Percentiles rank a stretch among this genome's conserved stretches.
These are phyloP conservation scores for Clytia hemisphaerica DNA, from an alignment of 30 jellyfish, hydroid and myxozoan species.

Conservation along the genomic window DNA sequence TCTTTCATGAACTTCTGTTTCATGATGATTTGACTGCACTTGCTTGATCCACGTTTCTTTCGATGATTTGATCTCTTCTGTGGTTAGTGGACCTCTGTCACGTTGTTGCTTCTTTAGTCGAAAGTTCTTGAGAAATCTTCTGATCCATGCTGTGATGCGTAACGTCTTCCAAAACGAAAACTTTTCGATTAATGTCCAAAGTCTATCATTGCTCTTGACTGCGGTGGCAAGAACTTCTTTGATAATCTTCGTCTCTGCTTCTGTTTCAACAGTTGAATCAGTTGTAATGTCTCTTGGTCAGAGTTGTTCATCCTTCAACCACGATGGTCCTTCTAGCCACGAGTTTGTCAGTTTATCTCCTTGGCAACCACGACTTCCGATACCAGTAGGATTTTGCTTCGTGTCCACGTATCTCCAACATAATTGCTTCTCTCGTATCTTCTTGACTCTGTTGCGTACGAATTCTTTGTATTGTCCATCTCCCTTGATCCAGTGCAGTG, in stretches of 20 bases:
- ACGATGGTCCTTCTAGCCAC: slow-evolving; percentile 48
- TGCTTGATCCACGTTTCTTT: slow-evolving; percentile 22
- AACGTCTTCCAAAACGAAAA: slow-evolving; percentile 10
- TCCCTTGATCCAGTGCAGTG: slow-evolving; percentile 47
- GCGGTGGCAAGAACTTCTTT: slow-evolving; percentile 24
- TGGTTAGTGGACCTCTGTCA: slow-evolving; percentile 37
- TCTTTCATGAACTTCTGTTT: slow-evolving; percentile 5
- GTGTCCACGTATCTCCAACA: slow-evolving; percentile 44
- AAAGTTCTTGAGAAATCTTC: slow-evolving; percentile 31
- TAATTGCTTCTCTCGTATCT: slow-evolving; percentile 24
- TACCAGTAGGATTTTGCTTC: slow-evolving; percentile 41
- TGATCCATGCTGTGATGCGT: slow-evolving; percentile 36
- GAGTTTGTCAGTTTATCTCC: not conserved
- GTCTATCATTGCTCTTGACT: not conserved
- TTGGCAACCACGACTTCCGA: slow-evolving; percentile 51
- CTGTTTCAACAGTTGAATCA: slow-evolving; percentile 19
- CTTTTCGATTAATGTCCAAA: slow-evolving; percentile 16
- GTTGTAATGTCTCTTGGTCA: slow-evolving; percentile 46
- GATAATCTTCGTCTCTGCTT: slow-evolving; percentile 36
- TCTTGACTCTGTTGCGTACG: slow-evolving; percentile 45
- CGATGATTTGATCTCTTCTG: slow-evolving; percentile 36
- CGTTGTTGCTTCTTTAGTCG: not conserved
- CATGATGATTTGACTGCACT: slow-evolving; percentile 26
- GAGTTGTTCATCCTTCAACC: slow-evolving; percentile 19
- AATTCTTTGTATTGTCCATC: slow-evolving; percentile 40